Conservation (phyloP, 2,888 invertebrate genomes). For the Nasonia oneida region DNA sequence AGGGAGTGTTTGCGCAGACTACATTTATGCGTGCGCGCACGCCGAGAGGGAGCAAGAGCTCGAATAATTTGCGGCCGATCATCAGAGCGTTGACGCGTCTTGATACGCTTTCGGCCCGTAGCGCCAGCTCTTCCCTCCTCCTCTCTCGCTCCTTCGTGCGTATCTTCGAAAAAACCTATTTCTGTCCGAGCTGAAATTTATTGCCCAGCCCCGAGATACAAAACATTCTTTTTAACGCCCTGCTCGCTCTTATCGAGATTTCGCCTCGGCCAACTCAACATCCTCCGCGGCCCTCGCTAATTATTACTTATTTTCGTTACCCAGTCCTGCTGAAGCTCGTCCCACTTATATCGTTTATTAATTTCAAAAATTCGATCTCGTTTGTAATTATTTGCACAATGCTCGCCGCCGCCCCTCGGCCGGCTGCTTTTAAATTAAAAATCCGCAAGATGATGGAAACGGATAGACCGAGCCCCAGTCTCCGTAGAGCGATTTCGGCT, state of each 20-base stretch:
- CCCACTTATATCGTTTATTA: not conserved
- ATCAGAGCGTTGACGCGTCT: conserved; percentile 51
- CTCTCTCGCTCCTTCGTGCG: not conserved
- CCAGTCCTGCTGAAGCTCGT: not conserved
- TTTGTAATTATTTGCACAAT: conserved; percentile 7
- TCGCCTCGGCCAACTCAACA: conserved; percentile 25
- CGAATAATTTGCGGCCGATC: conserved; percentile 48
- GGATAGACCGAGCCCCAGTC: not conserved
- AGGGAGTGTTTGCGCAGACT: conserved; percentile 10
- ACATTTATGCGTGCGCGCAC: not conserved
- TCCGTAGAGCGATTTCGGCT: not conserved
- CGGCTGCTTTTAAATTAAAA: not conserved
- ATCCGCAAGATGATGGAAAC: not conserved
- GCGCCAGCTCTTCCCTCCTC: conserved; percentile 19
- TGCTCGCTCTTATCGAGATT: conserved; percentile 40
- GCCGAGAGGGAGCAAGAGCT: conserved; percentile 12
- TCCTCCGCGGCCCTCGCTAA: conserved; percentile 19
- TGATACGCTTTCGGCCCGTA: conserved; percentile 47
- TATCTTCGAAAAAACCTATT: conserved; percentile 50
- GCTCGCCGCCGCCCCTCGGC: too few species aligned
- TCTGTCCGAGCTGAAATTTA: conserved; percentile 46
- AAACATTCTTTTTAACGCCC: conserved; percentile 52
- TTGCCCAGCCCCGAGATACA: conserved; percentile 52
- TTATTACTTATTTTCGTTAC: conserved; percentile 38
- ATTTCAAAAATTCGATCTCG: conserved; percentile 18